Evolutionary conservation across 2,797 vertebrate genomes (phyloP).

Genomic region (Gadopsis bispinosus): DNA sequence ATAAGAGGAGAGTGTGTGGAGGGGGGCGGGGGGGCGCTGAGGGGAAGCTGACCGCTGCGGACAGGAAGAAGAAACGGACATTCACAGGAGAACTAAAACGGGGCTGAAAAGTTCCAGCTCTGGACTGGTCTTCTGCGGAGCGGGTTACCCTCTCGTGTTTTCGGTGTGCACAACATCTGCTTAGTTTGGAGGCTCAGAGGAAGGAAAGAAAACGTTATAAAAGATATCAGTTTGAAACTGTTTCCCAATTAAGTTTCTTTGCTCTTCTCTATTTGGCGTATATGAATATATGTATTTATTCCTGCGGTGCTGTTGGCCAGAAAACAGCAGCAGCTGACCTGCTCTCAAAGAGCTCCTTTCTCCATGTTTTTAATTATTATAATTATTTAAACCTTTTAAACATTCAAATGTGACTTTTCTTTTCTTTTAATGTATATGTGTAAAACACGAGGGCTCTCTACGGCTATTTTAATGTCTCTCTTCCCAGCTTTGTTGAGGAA

Average conservation of each 20-base stretch:
- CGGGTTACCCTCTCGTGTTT: constrained; percentile 41
- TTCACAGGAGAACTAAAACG: constrained; percentile 65
- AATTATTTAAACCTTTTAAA: constrained; percentile 87
- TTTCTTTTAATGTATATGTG: constrained; percentile 69
- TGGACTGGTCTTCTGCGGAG: constrained; percentile 31
- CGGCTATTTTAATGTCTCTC: constrained; percentile 62
- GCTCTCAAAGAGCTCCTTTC: constrained; percentile 87
- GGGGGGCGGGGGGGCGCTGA: constrained; percentile 11
- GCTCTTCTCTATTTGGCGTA: constrained; percentile 70
- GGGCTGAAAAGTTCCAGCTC: constrained; percentile 60
- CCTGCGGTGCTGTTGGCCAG: constrained; percentile 81
- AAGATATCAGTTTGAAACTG: constrained; percentile 77
- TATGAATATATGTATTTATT: constrained; percentile 84
- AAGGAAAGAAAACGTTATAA: constrained; percentile 52
- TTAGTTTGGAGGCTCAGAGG: constrained; percentile 52
- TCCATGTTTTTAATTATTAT: constrained; percentile 79
- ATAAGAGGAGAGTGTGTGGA: constrained; percentile 19
- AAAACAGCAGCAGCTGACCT: constrained; percentile 81
- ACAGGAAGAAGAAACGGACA: constrained; percentile 75
- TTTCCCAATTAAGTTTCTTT: constrained; percentile 63
- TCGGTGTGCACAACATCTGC: constrained; percentile 65
- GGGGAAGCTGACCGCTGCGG: constrained; percentile 62
- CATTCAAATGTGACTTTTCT: constrained; percentile 80
- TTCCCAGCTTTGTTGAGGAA: constrained; percentile 56
- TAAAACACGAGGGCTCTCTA: constrained; percentile 83